Evolutionary conservation across 2,888 invertebrate species (phyloP).

Genomic region (Cosmopolites sordidus): DNA sequence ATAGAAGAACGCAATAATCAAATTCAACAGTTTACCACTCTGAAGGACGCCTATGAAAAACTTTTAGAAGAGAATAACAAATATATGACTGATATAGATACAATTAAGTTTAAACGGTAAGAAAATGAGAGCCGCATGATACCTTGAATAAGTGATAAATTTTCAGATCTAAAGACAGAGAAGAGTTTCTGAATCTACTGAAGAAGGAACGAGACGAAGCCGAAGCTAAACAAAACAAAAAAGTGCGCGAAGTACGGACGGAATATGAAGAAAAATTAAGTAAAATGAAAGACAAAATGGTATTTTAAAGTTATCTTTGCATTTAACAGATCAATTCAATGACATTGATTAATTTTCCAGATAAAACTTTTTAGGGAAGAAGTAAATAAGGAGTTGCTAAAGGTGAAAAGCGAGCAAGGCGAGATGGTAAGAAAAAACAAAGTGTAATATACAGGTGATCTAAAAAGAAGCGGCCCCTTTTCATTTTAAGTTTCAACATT

Average conservation of each 20-base stretch:
- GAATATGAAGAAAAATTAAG: constrained; percentile 73
- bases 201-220: constrained; percentile 40
- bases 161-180: constrained; percentile 40
- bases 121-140: not conserved
- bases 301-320: constrained; percentile 49
- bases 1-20: constrained; percentile 30
- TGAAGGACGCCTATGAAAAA: constrained; percentile 46
- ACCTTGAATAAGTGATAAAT: not conserved
- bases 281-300: constrained; percentile 78
- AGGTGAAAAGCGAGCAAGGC: constrained; percentile 53
- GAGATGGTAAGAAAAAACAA: constrained; percentile 53
- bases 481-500: no score
- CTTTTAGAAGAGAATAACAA: constrained; percentile 45
- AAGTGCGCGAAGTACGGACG: constrained; percentile 54
- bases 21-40: constrained; percentile 27
- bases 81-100: constrained; percentile 43
- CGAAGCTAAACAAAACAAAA: constrained; percentile 43
- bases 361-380: constrained; percentile 62
- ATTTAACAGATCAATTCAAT: no score
- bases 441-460: no score
- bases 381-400: constrained; percentile 56
- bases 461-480: no score
- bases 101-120: constrained; percentile 32
- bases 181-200: constrained; percentile 42
- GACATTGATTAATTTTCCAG: constrained; percentile 46